Evolutionary conservation across 2,888 invertebrate species (phyloP).

Genomic region (Tetranychus piercei): DNA sequence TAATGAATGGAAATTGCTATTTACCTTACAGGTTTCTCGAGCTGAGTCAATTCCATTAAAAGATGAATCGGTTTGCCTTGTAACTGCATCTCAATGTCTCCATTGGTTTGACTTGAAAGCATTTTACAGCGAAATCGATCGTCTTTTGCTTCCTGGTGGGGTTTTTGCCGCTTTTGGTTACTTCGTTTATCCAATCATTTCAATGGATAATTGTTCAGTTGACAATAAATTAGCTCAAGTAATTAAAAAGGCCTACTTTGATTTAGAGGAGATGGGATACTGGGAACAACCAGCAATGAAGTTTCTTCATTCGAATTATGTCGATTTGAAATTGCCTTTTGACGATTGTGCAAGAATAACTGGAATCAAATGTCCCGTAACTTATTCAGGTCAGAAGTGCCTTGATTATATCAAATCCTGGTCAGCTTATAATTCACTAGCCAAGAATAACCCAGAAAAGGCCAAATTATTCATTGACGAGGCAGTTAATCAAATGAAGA

Average conservation of each 20-base stretch:
- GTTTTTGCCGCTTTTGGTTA: slow-evolving; percentile 31
- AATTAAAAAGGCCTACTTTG: not conserved
- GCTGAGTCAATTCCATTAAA: slow-evolving; percentile 33
- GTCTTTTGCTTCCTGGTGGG: slow-evolving; percentile 34
- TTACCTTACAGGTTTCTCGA: slow-evolving; percentile 29
- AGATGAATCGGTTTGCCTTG: slow-evolving; percentile 31
- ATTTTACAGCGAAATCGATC: slow-evolving; percentile 34
- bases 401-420: slow-evolving; percentile 31
- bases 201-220: not conserved
- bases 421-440: slow-evolving; percentile 31
- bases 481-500: not conserved
- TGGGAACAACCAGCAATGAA: not conserved
- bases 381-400: slow-evolving; percentile 29
- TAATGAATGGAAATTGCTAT: not conserved
- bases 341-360: slow-evolving; percentile 25
- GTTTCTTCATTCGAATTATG: slow-evolving; percentile 26
- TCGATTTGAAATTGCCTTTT: slow-evolving; percentile 28
- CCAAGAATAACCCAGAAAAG: slow-evolving; percentile 29
- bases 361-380: slow-evolving; percentile 14
- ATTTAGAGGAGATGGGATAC: not conserved
- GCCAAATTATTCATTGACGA: slow-evolving; percentile 13
- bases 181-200: not conserved
- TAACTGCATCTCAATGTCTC: slow-evolving; percentile 35
- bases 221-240: not conserved
- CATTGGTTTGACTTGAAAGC: slow-evolving; percentile 36